A percentile compares a stretch with the other conserved stretches of the same genome.
Conservation (phyloP, 2,113 vertebrate species). For the Oriolus oriolus region DNA sequence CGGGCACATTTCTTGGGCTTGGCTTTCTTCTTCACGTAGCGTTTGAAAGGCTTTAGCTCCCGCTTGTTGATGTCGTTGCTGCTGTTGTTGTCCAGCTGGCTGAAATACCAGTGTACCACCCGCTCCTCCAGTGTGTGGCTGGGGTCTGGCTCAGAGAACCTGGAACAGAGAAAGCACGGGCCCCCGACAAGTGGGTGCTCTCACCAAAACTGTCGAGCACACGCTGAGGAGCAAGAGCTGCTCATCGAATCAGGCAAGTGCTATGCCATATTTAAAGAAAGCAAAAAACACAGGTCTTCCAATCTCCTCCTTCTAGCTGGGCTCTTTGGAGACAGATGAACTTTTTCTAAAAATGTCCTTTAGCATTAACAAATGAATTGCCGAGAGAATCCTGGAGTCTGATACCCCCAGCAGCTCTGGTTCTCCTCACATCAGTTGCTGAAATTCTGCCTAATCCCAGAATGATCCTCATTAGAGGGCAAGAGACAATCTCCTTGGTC, state of each 20-base stretch:
- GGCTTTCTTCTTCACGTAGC: conserved; percentile 96
- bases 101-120: conserved; percentile 97
- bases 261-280: neutral
- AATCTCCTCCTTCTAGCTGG: neutral
- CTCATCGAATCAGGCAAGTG: accelerated
- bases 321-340: neutral
- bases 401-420: neutral
- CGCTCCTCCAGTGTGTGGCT: conserved; percentile 94
- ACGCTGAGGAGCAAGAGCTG: neutral
- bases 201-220: neutral
- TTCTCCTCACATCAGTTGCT: neutral
- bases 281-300: neutral
- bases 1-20: conserved; percentile 96
- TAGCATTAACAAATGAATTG: neutral
- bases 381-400: neutral
- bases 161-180: conserved; percentile 58
- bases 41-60: conserved; percentile 95
- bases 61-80: conserved; percentile 93
- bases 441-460: neutral
- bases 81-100: conserved; percentile 92
- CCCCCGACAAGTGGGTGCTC: neutral
- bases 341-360: neutral
- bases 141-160: conserved; percentile 95
- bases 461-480: neutral
- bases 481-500: neutral